Evolutionary conservation across 2,888 invertebrate species (phyloP).

Genomic region (Piscicola geometra): DNA sequence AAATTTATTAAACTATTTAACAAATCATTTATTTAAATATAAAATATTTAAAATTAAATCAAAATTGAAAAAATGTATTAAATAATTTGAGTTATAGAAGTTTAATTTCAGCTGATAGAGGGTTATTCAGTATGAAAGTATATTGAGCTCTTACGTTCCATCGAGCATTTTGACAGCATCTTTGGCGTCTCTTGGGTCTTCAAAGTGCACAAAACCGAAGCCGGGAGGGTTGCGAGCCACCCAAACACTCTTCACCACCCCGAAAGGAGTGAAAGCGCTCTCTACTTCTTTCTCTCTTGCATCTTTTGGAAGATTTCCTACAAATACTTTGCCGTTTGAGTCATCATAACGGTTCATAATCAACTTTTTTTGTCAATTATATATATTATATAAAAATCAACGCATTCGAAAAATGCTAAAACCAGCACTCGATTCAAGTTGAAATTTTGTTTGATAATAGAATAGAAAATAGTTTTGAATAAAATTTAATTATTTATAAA

Average conservation of each 20-base stretch:
- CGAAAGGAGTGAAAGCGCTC: slow-evolving; percentile 1
- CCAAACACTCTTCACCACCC: background rate
- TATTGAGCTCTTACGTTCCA: slow-evolving; percentile 9
- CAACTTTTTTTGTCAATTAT: too few species aligned
- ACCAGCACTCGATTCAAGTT: too few species aligned
- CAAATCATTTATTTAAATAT: too few species aligned
- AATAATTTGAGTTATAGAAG: background rate
- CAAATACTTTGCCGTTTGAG: background rate
- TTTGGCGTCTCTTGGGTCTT: slow-evolving; percentile 8
- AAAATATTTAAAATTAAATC: background rate
- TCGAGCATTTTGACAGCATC: slow-evolving; percentile 10
- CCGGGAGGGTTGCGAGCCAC: slow-evolving; percentile 14
- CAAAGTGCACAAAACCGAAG: background rate
- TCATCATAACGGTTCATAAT: background rate
- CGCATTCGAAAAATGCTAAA: too few species aligned
- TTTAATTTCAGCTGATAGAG: background rate
- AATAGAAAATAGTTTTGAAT: too few species aligned
- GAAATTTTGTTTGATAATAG: too few species aligned
- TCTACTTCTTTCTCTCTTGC: slow-evolving; percentile 2
- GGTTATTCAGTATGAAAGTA: background rate
- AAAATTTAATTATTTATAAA: too few species aligned
- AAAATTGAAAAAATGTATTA: background rate
- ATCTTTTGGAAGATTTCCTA: slow-evolving; percentile 5
- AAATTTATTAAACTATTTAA: too few species aligned
- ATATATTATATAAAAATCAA: too few species aligned